Conservation (phyloP, 2,113 vertebrate genomes). For the Xiphophorus hellerii region DNA sequence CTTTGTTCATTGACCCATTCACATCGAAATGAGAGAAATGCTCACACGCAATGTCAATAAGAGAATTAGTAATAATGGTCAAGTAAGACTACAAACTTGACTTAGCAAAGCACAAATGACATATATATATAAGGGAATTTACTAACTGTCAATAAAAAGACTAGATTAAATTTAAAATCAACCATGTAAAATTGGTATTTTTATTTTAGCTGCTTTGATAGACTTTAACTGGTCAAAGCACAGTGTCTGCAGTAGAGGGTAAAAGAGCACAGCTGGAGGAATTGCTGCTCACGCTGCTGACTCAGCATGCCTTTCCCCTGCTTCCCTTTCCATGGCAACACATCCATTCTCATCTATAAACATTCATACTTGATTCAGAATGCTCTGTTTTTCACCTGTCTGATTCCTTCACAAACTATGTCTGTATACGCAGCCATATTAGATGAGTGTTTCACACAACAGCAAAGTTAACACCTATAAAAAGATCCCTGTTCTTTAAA, state of each 20-base stretch:
- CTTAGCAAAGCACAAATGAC: background rate
- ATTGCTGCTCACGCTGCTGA: conserved; percentile 50
- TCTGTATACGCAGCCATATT: conserved; percentile 7
- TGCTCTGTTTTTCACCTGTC: conserved; percentile 40
- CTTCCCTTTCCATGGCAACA: conserved; percentile 66
- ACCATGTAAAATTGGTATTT: background rate
- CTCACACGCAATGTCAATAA: background rate
- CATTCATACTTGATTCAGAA: conserved; percentile 32
- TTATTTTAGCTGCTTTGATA: background rate
- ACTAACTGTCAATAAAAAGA: background rate
- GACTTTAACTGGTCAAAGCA: conserved; percentile 20
- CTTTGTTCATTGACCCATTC: background rate
- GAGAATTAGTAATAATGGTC: background rate
- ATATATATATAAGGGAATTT: background rate
- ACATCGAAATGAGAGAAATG: background rate
- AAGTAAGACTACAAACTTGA: background rate
- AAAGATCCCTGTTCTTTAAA: conserved; percentile 15
- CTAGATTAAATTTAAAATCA: background rate
- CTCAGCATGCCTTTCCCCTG: conserved; percentile 60
- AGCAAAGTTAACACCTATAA: conserved; percentile 32
- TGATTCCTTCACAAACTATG: conserved; percentile 33
- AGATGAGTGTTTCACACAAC: conserved; percentile 39
- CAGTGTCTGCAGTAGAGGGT: conserved; percentile 12
- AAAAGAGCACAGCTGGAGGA: conserved; percentile 29
- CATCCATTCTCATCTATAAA: conserved; percentile 53